Conservation (phyloP, 2,113 vertebrate species). For the Saimiri boliviensis region DNA sequence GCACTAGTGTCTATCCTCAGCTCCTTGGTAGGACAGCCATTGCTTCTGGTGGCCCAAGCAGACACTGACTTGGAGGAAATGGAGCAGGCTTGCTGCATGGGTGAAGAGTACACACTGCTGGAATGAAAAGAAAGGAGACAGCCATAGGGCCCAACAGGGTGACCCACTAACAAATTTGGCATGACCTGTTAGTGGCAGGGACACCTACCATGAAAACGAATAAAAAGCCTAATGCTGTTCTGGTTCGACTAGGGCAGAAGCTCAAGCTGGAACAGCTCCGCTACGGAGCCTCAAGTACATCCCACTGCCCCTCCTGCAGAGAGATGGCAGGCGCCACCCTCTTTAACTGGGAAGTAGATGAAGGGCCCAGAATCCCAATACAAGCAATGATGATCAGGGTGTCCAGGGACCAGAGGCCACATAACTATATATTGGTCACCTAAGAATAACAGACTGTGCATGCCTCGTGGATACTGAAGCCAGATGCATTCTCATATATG, state of each 20-base stretch:
- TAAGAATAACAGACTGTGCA: too few relatives aligned
- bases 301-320: background rate
- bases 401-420: too few relatives aligned
- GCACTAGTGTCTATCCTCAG: background rate
- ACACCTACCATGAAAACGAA: background rate
- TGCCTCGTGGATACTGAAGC: too few relatives aligned
- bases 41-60: background rate
- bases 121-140: background rate
- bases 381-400: too few relatives aligned
- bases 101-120: background rate
- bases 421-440: too few relatives aligned
- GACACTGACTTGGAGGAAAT: background rate
- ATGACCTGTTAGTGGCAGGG: background rate
- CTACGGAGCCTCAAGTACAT: background rate
- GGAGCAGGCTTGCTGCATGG: background rate
- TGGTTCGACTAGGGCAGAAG: background rate
- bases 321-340: background rate
- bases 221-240: background rate
- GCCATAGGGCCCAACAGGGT: background rate
- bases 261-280: background rate
- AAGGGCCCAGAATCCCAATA: too few relatives aligned
- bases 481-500: too few relatives aligned
- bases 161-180: background rate
- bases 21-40: background rate
- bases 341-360: background rate